Base-by-base conservation (phyloP, 2,888 invertebrate genomes). In the Eledona agricola region DNA sequence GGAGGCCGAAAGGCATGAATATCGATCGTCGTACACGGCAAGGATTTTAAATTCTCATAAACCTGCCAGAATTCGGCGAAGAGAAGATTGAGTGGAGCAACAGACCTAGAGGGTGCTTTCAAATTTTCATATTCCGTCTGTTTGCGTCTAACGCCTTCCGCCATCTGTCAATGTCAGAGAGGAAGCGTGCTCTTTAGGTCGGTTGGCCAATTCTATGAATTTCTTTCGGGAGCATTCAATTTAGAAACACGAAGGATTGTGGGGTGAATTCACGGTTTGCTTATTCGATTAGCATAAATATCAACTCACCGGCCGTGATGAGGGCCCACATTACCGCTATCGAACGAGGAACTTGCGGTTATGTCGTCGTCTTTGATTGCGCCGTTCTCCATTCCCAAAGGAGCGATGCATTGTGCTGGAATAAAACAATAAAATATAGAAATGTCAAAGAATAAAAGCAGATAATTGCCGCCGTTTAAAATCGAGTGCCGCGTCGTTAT, bases 321-420 rank as follows among this genome's bases (percentile, higher is more conserved):
- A 50, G 93, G 91, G 66, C 92, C 93, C 59, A 93, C 93, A 76
- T 88, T 90, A 70, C 87, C 87, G 70, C 85, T 84, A 79, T 93
- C 89, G 80, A 90, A 92, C 65, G 89, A 89, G 38, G 93, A 92
- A 75, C 90, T 92, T 63, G 93, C 91, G 56, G 84, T 85, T 73
- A 93, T 85, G 76, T 90, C 90, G 65, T 81, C 80, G 80, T 93
- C 90, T 66, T 85, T 84, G 72, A 94, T 93, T 66, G 81, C 82
- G 57, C 89, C 88, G 68, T 87, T 87, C 79, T 92, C 89, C 91
- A 94, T 90, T 57, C 94, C 94, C 72, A 94, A 81, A 42, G 92
- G 86, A 60, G 84, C 85, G 71, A 84, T 86, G 79, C 91, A 91
- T 81, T 88, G 86, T 71, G 88, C 91, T 91, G 84, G 57, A 80